These are phyloP conservation scores for Gadopsis marmoratus DNA, from an alignment of 2,797 vertebrate species.

Conservation along the genomic window DNA sequence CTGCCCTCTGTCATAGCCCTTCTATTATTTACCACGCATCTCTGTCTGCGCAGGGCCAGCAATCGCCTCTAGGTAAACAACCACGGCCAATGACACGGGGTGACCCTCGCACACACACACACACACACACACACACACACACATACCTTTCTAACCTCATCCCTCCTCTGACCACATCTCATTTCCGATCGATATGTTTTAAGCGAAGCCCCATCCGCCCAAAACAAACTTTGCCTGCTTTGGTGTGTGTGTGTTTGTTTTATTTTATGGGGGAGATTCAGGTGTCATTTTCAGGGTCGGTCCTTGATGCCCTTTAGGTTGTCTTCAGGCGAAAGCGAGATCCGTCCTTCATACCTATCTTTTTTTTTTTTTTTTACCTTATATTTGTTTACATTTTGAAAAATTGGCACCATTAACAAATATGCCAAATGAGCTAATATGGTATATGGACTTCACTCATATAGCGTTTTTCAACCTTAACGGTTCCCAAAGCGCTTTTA, in stretches of 20 bases:
- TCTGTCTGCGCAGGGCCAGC: conserved; percentile 68
- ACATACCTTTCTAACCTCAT: conserved; percentile 48
- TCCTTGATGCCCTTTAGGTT: conserved; percentile 40
- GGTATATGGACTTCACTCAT: too few relatives aligned
- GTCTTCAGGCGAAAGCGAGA: conserved; percentile 52
- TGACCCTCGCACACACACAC: conserved; percentile 70
- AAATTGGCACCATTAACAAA: too few relatives aligned
- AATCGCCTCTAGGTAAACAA: conserved; percentile 80
- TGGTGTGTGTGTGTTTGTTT: conserved; percentile 65
- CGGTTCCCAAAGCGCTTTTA: too few relatives aligned
- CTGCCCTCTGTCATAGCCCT: conserved; percentile 73
- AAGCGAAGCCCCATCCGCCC: conserved; percentile 52
- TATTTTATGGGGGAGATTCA: conserved; percentile 36
- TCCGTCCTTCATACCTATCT: conserved; percentile 52
- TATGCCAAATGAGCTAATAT: too few relatives aligned
- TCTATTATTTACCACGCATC: conserved; percentile 80
- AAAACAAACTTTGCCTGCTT: conserved; percentile 64
- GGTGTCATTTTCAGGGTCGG: conserved; percentile 56
- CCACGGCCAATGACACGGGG: conserved; percentile 68
- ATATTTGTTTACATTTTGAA: too few relatives aligned
- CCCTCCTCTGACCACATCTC: conserved; percentile 72
- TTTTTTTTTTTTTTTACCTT: too few relatives aligned
- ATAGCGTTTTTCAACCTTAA: too few relatives aligned
- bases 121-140: conserved; percentile 32
- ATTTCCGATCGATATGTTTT: conserved; percentile 77